Base-by-base conservation (phyloP, 64 coral and sea anemone genomes). In the Platygyra sinensis region DNA sequence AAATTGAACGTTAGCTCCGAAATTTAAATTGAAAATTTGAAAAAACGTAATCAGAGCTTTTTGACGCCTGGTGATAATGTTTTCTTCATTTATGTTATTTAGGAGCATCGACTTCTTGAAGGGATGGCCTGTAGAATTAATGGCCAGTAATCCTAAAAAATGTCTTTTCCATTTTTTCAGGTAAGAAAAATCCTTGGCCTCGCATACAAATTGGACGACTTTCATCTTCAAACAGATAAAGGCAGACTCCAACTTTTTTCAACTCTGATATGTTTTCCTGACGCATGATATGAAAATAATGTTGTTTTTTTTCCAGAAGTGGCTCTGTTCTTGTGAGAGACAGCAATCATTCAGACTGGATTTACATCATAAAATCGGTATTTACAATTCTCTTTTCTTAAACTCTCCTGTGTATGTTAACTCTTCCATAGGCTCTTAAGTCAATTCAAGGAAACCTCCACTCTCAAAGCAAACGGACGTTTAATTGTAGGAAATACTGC, bases 121-220 rank as follows among this genome's bases (percentile, higher is more conserved):
- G 86, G 96, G 90, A 65, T 98, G 96, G 96, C 96, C 96, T 38
- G 86, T 93, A 17, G 69, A 94, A 42, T 60, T 94, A 71, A 91
- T 98, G 78, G 89, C 89, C n/a, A 77, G 55, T 19, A 98, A 98
- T 36, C 96, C 96, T 11, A 98, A 98, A 71, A 91, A 94, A 80
- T 98, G 96, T 82, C 87, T 98, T 32, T 98, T 94, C 75, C 96
- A 98, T 60, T 98, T 98, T 72, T 98, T 98, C 72, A 98, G 96
- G 96, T 98, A 83, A 32, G 79, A 80, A 60, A 29, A 46, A 10
- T 22, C 3, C 27, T 52, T 72, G 13, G 9, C 51, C 19, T 72
- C 9, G 12, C 10, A 14, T 57, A 52, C 10, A 72, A 17, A 39
- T 27, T 4, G 5, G 33, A 60, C n/a, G 15, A 27, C 28, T 78